Conservation (phyloP, 2,888 invertebrate genomes). For the Chironomus riparius region DNA sequence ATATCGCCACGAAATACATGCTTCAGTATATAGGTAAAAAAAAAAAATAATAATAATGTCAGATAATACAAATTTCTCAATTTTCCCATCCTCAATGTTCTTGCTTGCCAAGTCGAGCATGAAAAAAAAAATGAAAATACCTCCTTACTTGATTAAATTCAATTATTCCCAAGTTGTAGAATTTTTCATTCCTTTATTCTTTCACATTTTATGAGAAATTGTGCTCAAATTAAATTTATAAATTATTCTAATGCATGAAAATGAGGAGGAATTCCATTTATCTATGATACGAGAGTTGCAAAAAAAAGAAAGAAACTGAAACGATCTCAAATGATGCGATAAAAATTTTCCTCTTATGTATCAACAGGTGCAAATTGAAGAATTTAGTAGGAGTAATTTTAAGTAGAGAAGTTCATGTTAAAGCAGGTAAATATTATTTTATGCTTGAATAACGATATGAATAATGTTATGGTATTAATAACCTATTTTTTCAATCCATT, state of each 20-base stretch:
- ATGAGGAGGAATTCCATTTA: background rate
- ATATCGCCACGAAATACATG: constrained; percentile 76
- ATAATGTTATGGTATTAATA: too few relatives aligned
- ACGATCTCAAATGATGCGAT: too few relatives aligned
- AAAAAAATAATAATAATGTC: background rate
- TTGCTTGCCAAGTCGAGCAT: background rate
- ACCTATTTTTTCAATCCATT: background rate
- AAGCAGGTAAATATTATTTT: constrained; percentile 62
- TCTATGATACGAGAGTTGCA: background rate
- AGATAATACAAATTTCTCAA: constrained; percentile 1
- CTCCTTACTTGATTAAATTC: constrained; percentile 16
- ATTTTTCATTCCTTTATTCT: background rate
- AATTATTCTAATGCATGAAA: background rate
- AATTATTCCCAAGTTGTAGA: background rate
- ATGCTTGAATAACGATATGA: too few relatives aligned
- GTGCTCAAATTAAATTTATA: background rate
- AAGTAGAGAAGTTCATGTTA: constrained; percentile 77
- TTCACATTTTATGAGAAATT: background rate
- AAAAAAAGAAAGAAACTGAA: too few relatives aligned
- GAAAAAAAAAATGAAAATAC: background rate
- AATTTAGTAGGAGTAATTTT: constrained; percentile 68
- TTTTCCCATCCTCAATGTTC: background rate
- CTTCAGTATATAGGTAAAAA: constrained; percentile 71
- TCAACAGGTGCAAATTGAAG: constrained; percentile 47
- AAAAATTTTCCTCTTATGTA: background rate